Evolutionary conservation across 2,113 vertebrate genomes (phyloP), one percentile per base, ranked within the genome.

Genomic region (Callionymus lyra): DNA sequence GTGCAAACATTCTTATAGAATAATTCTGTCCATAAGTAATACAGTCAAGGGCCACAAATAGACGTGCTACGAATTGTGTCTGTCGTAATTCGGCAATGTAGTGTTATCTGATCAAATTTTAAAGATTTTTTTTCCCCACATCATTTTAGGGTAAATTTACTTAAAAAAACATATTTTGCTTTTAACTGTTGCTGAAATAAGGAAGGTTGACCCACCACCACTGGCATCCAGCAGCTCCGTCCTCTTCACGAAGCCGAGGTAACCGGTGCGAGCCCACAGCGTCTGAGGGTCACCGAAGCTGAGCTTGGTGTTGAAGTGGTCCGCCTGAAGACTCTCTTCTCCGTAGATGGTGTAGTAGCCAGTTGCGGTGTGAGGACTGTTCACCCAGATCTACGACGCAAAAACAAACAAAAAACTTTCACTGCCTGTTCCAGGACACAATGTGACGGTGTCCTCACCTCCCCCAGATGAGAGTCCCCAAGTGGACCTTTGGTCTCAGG

Each of bases 311-410:
- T 98, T 96, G 76, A 98, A 98, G 74, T 98, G 94, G 50, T 97
- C 91, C 0, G 94, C 94, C 63, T 97, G 94, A 0, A 97, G 90
- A 45, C 85, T 91, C 68, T 98, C 94, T 14, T 92, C 95, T 34
- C 95, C 94, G 0, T 98, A 97, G 81, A 98, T 97, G 19, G 93
- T 96, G 40, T 96, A 97, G 63, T 98, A 98, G 33, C 94, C 94
- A 0, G 90, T 94, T 73, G 94, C 92, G 0, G 84, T 94, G 63
- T 98, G 94, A 0, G 91, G 90, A 10, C 94, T 98, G 54, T 92
- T 93, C 12, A 98, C 89, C 94, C 94, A 98, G 18, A 98, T 83
- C 94, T 98, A 68, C 52, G 1, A 14, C 31, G 55, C 14, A 44
- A 6, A 36, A 12, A 17, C n/a, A 10, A 21, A 10, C 50, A 10